Conservation (phyloP, 1,140 invertebrate genomes). For the Nephila pilipes region DNA sequence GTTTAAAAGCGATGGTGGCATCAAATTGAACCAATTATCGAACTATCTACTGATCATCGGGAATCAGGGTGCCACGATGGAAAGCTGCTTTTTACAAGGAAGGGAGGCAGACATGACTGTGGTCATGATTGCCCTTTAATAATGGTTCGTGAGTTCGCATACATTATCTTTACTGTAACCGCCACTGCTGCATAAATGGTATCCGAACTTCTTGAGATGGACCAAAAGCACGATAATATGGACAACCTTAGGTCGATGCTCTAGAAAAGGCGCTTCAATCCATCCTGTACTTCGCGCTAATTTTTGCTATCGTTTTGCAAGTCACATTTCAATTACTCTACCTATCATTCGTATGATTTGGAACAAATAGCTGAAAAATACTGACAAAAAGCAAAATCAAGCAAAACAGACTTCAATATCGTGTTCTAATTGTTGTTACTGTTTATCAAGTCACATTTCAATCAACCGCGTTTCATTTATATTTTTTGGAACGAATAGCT, state of each 20-base stretch:
- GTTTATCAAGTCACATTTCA: no score
- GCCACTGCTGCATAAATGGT: conserved; percentile 39
- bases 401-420: no score
- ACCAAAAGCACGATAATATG: conserved; percentile 55
- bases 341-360: no score
- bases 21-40: conserved; percentile 77
- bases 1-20: conserved; percentile 76
- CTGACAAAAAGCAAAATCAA: no score
- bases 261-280: not conserved
- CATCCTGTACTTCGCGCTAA: not conserved
- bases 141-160: conserved; percentile 76
- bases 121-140: conserved; percentile 73
- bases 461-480: no score
- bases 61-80: conserved; percentile 65
- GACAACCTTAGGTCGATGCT: conserved; percentile 36
- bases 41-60: conserved; percentile 75
- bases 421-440: no score
- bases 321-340: no score
- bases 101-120: conserved; percentile 47
- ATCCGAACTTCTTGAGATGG: conserved; percentile 28
- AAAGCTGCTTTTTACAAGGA: conserved; percentile 57
- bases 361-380: no score
- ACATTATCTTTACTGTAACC: conserved; percentile 59
- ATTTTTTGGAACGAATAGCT: no score
- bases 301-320: no score